Evolutionary conservation across 2,888 invertebrate species (phyloP).

Genomic region (Philereme transversata): DNA sequence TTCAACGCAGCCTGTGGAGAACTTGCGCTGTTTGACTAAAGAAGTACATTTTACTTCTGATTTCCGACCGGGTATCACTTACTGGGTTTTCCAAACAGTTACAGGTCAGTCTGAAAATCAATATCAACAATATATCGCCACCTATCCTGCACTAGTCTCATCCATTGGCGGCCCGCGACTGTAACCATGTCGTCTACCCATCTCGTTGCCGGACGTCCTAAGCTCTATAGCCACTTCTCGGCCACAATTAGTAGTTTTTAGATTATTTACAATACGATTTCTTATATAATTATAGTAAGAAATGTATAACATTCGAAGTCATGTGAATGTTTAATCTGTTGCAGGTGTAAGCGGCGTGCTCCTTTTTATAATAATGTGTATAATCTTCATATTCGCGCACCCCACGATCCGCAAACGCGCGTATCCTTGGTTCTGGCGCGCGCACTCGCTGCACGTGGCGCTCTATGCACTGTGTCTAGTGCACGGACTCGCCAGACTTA

Average conservation of each 20-base stretch:
- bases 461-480: constrained; percentile 94
- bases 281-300: too few relatives aligned
- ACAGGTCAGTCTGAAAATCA: constrained; percentile 86
- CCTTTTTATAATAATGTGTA: constrained; percentile 95
- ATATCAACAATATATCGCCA: neutral
- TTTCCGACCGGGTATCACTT: constrained; percentile 96
- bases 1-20: constrained; percentile 96
- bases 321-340: constrained; percentile 14
- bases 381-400: constrained; percentile 98
- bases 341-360: constrained; percentile 93
- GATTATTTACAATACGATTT: too few relatives aligned
- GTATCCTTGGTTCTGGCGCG: constrained; percentile 97
- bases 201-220: too few relatives aligned
- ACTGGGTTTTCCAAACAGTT: constrained; percentile 97
- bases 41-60: constrained; percentile 97
- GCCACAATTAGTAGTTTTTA: too few relatives aligned
- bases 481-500: constrained; percentile 95
- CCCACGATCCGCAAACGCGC: constrained; percentile 96
- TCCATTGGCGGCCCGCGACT: too few relatives aligned
- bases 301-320: too few relatives aligned
- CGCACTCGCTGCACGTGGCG: constrained; percentile 94
- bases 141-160: too few relatives aligned
- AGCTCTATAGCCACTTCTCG: too few relatives aligned
- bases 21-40: constrained; percentile 95
- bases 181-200: too few relatives aligned